Conservation (phyloP, 2,888 invertebrate species). For the Mesorhabditis spiculigera region DNA sequence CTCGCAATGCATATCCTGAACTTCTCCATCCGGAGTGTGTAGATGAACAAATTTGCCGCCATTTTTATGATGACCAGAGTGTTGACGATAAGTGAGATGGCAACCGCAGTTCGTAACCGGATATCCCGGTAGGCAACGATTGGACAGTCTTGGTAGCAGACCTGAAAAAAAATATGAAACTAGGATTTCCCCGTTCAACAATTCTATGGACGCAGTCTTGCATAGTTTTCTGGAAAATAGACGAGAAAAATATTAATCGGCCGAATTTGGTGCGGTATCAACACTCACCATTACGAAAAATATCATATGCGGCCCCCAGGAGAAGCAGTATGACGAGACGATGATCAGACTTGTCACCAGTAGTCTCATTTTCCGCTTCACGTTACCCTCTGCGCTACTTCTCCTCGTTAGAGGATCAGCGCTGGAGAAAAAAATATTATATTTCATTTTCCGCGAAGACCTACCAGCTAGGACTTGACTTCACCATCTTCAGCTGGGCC, state of each 20-base stretch:
- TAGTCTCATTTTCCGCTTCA: not conserved
- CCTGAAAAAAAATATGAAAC: constrained; percentile 2
- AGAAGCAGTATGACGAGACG: constrained; percentile 4
- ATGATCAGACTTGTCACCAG: not conserved
- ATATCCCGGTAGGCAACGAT: not conserved
- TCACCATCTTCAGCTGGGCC: not conserved
- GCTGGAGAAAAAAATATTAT: too few species aligned
- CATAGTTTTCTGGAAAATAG: too few species aligned
- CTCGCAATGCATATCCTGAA: not conserved
- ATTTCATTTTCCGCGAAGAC: too few species aligned
- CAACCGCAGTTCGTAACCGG: not conserved
- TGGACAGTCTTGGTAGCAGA: not conserved
- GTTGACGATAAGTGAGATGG: not conserved
- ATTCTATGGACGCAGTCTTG: too few species aligned
- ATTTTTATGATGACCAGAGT: constrained; percentile 1
- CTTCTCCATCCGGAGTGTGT: constrained; percentile 1
- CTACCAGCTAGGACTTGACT: not conserved
- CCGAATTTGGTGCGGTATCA: not conserved
- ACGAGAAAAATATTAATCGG: too few species aligned
- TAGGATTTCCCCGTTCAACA: not conserved
- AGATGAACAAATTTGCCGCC: constrained; percentile 6
- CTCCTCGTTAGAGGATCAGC: not conserved
- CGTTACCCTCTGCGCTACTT: not conserved
- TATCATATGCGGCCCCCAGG: not conserved
- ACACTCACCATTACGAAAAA: not conserved